A percentile compares a stretch with the other conserved stretches of the same genome.
These are phyloP conservation scores for Antheraea yamamai DNA, from an alignment of 2,888 invertebrate species.

Conservation along the genomic window DNA sequence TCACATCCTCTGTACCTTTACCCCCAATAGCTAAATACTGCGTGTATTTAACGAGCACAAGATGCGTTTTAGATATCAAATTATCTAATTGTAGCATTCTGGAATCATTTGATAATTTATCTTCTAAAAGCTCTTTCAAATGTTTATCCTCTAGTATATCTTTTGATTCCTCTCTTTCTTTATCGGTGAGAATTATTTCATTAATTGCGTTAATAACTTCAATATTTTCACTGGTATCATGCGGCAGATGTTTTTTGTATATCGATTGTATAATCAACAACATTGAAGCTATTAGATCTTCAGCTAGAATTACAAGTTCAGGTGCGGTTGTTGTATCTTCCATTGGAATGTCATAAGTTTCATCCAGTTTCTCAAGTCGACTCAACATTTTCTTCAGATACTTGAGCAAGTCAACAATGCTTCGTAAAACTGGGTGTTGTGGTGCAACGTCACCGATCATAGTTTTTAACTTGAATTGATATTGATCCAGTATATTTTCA, in stretches of 20 bases:
- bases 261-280: constrained; percentile 60
- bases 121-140: constrained; percentile 85
- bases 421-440: constrained; percentile 61
- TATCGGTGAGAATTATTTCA: constrained; percentile 60
- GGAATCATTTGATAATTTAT: constrained; percentile 84
- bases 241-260: constrained; percentile 69
- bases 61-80: constrained; percentile 64
- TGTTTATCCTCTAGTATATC: constrained; percentile 83
- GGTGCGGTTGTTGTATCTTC: constrained; percentile 40
- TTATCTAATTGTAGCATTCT: constrained; percentile 80
- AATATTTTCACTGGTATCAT: constrained; percentile 45
- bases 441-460: constrained; percentile 39
- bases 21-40: constrained; percentile 56
- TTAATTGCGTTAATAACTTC: constrained; percentile 66
- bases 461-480: constrained; percentile 55
- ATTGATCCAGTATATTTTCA: constrained; percentile 52
- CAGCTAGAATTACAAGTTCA: constrained; percentile 51
- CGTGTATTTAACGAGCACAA: constrained; percentile 66
- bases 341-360: constrained; percentile 46
- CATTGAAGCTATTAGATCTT: constrained; percentile 67
- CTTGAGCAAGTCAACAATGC: constrained; percentile 50
- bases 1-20: constrained; percentile 47
- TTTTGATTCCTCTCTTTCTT: constrained; percentile 67
- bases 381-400: constrained; percentile 51
- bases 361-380: constrained; percentile 49